Evolutionary conservation across 2,888 invertebrate genomes (phyloP).

Genomic region (Iphiclides podalirius): DNA sequence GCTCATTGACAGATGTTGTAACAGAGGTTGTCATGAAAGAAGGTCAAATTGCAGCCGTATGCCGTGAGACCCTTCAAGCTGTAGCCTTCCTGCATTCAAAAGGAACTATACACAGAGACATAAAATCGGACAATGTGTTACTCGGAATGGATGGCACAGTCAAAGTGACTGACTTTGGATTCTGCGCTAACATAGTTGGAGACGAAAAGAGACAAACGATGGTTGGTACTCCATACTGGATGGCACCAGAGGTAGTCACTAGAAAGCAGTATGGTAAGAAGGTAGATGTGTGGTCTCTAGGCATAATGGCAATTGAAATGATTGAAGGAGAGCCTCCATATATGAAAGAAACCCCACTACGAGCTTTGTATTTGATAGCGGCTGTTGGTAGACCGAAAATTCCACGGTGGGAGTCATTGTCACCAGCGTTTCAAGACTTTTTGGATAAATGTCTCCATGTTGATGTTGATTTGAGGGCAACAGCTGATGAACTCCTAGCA

Average conservation of each 20-base stretch:
- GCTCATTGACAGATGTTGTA: slow-evolving; percentile 97
- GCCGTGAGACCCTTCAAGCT: slow-evolving; percentile 91
- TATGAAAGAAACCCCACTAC: slow-evolving; percentile 94
- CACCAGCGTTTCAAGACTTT: slow-evolving; percentile 88
- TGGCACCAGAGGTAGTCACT: slow-evolving; percentile 97
- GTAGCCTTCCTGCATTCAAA: slow-evolving; percentile 93
- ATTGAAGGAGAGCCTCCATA: slow-evolving; percentile 98
- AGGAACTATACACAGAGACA: slow-evolving; percentile 96
- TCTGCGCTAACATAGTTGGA: slow-evolving; percentile 97
- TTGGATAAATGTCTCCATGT: slow-evolving; percentile 94
- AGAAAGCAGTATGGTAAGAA: slow-evolving; percentile 96
- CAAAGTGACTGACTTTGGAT: slow-evolving; percentile 98
- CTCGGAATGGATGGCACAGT: slow-evolving; percentile 95
- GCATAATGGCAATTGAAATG: slow-evolving; percentile 98
- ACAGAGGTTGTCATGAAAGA: slow-evolving; percentile 98
- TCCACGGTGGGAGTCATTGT: slow-evolving; percentile 89
- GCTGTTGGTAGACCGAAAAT: slow-evolving; percentile 96
- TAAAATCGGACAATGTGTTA: slow-evolving; percentile 98
- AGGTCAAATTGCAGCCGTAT: slow-evolving; percentile 97
- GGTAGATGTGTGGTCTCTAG: slow-evolving; percentile 96
- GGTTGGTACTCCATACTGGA: slow-evolving; percentile 99
- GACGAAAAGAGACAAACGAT: slow-evolving; percentile 97
- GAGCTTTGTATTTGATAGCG: slow-evolving; percentile 96
- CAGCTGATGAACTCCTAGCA: slow-evolving; percentile 87
- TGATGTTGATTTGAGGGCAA: slow-evolving; percentile 88